phyloP scores from a whole-genome alignment of 2,797 vertebrate species.

The Todus mexicanus region DNA sequence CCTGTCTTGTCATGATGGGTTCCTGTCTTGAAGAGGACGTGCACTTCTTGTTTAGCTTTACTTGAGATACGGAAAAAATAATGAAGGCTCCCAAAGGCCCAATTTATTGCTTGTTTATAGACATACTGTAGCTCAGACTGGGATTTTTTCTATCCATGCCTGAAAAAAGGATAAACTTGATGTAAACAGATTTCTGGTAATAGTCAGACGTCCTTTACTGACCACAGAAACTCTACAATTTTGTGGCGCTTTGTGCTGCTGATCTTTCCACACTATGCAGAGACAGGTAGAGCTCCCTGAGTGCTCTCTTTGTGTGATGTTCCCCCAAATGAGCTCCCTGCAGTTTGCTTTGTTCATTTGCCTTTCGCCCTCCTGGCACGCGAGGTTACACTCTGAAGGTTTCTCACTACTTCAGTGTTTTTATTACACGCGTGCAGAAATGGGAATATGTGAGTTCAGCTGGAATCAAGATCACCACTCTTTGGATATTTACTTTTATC shows the following conservation, averaged over 20 bases:
- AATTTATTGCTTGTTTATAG: background rate
- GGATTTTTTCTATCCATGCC: background rate
- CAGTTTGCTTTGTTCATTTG: background rate
- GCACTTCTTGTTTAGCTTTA: background rate
- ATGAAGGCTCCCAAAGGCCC: background rate
- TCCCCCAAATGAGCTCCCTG: background rate
- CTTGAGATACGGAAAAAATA: background rate
- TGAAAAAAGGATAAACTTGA: background rate
- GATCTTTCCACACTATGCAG: background rate
- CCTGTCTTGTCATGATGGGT: background rate
- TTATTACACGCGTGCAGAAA: background rate
- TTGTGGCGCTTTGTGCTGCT: background rate
- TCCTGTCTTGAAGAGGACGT: background rate
- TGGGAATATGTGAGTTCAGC: background rate
- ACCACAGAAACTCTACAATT: background rate
- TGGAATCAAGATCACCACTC: background rate
- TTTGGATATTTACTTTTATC: background rate
- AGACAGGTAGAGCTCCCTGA: background rate
- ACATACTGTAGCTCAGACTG: background rate
- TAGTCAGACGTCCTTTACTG: background rate
- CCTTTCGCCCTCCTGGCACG: rapidly evolving
- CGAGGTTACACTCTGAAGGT: background rate
- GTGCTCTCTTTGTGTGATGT: background rate
- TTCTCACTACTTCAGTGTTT: background rate
- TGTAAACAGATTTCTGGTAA: background rate